A percentile compares a stretch with the other conserved stretches of the same genome.
Evolutionary conservation across 2,113 vertebrate species (phyloP).

Genomic region (Corydoras sp.): DNA sequence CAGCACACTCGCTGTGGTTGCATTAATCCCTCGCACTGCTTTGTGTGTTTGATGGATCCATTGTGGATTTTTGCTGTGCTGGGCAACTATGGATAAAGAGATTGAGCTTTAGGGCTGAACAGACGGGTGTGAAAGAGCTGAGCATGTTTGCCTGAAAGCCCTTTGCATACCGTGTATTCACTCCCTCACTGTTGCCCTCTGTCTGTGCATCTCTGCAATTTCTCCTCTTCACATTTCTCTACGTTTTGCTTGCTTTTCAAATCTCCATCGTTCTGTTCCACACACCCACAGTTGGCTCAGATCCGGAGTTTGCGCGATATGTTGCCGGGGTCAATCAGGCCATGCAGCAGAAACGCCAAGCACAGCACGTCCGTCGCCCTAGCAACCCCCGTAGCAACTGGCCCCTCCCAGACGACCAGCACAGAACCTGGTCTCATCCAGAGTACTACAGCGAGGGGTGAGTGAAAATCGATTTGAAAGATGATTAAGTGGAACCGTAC

Average conservation of each 20-base stretch:
- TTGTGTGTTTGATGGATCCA: conserved; percentile 5
- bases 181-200: conserved; percentile 12
- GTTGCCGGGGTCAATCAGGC: conserved; percentile 96
- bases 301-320: conserved; percentile 95
- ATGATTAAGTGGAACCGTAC: too few relatives aligned
- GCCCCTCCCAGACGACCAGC: conserved; percentile 86
- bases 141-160: background rate
- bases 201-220: background rate
- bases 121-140: conserved; percentile 14
- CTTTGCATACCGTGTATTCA: background rate
- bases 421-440: conserved; percentile 90
- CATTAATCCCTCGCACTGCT: background rate
- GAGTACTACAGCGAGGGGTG: conserved; percentile 95
- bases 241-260: conserved; percentile 1
- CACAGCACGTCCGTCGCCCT: conserved; percentile 84
- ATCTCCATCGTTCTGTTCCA: background rate
- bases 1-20: background rate
- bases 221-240: background rate
- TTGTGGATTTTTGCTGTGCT: conserved; percentile 39
- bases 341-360: conserved; percentile 96
- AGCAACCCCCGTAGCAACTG: conserved; percentile 85
- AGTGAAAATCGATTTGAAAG: conserved; percentile 39
- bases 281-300: conserved; percentile 82
- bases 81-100: conserved; percentile 33
- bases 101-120: conserved; percentile 19